A percentile compares a stretch with the other conserved stretches of the same genome.
phyloP scores from a whole-genome alignment of 2,797 vertebrate genomes.

The Lateolabrax maculatus region DNA sequence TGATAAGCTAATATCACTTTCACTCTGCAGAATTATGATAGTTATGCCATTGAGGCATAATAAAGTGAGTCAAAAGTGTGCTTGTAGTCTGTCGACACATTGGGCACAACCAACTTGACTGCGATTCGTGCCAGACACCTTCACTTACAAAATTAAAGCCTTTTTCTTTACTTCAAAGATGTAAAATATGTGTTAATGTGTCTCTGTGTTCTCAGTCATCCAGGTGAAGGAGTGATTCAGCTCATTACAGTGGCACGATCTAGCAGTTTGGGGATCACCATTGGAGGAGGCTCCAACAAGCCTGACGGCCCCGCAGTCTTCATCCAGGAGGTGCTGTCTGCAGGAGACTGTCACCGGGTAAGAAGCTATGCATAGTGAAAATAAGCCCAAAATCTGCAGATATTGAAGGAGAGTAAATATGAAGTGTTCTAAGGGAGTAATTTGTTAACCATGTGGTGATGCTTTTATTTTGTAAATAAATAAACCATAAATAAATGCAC shows the following conservation, averaged over 20 bases:
- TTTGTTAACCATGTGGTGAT: not conserved
- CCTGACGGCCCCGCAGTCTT: constrained; percentile 92
- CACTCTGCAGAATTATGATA: not conserved
- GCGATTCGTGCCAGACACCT: not conserved
- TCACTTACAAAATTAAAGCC: not conserved
- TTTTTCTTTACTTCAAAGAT: not conserved
- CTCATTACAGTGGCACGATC: constrained; percentile 88
- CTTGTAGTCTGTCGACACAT: not conserved
- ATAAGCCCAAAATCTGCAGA: not conserved
- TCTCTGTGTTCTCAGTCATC: constrained; percentile 77
- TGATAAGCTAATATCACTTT: not conserved
- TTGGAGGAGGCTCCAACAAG: constrained; percentile 90
- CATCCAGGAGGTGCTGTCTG: constrained; percentile 90
- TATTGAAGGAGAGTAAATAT: not conserved
- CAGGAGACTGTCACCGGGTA: constrained; percentile 92
- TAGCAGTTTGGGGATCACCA: constrained; percentile 86
- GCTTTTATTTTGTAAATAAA: too few species aligned
- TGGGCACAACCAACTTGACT: too few species aligned
- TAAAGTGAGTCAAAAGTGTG: not conserved
- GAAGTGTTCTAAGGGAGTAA: not conserved
- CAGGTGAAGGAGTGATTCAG: constrained; percentile 91
- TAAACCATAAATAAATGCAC: too few species aligned
- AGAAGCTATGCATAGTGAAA: constrained; percentile 39
- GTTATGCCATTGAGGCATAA: not conserved
- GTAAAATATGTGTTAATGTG: too few species aligned